A percentile compares a stretch with the other conserved stretches of the same genome.
These are phyloP conservation scores for Cyanoramphus novaezelandiae DNA, from an alignment of 2,113 vertebrate genomes.

Conservation along the genomic window DNA sequence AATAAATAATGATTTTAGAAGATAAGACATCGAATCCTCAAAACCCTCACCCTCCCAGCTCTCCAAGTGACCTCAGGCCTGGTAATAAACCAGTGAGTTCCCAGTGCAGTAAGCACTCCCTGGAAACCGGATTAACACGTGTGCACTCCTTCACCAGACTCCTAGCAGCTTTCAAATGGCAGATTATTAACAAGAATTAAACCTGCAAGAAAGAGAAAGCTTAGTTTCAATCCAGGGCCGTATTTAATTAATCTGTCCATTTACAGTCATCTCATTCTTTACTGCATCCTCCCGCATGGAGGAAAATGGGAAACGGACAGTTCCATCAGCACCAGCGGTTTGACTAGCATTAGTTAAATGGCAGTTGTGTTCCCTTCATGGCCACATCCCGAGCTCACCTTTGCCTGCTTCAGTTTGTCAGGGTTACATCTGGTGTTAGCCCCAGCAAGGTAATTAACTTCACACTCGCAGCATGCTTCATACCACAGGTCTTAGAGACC, in stretches of 20 bases:
- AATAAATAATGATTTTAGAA: background rate
- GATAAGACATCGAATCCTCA: background rate
- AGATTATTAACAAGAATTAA: slow-evolving; percentile 19
- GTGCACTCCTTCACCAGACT: background rate
- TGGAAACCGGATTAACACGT: background rate
- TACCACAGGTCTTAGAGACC: background rate
- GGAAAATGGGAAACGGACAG: slow-evolving; percentile 2
- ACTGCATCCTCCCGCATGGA: background rate
- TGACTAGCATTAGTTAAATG: background rate
- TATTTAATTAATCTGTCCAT: slow-evolving; percentile 11
- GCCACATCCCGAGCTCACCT: background rate
- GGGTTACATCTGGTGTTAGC: background rate
- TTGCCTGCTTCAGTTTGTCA: slow-evolving; percentile 38
- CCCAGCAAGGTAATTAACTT: slow-evolving; percentile 17
- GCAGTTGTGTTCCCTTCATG: background rate
- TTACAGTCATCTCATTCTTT: background rate
- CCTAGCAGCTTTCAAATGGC: background rate
- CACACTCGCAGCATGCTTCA: background rate
- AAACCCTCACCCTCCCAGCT: background rate
- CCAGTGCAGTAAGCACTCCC: background rate
- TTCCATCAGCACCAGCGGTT: background rate
- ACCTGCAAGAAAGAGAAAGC: background rate
- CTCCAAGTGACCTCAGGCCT: background rate
- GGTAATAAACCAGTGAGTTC: background rate
- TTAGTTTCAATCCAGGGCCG: background rate